These are phyloP conservation scores for Drosophila acutilabella DNA, from an alignment of 2,888 invertebrate genomes.

Conservation along the genomic window DNA sequence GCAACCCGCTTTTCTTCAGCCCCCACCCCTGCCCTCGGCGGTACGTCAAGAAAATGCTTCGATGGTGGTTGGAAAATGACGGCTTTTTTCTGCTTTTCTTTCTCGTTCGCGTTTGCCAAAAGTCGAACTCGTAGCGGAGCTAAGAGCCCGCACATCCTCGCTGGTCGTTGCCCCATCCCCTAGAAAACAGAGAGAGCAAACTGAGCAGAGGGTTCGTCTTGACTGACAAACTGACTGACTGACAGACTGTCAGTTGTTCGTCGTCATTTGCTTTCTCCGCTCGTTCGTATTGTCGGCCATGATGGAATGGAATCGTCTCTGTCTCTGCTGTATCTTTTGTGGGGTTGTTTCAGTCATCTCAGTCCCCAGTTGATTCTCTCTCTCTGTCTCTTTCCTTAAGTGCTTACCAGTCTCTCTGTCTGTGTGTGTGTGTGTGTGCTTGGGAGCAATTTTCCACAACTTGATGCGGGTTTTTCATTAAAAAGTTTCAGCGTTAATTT, in stretches of 20 bases:
- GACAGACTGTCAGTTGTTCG: conserved; percentile 27
- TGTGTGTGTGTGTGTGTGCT: conserved; percentile 8
- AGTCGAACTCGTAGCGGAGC: conserved; percentile 30
- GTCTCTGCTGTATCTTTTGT: conserved; percentile 27
- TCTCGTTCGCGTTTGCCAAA: conserved; percentile 25
- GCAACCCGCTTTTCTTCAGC: conserved; percentile 11
- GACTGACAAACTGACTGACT: conserved; percentile 29
- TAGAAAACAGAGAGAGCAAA: not conserved
- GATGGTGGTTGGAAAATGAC: conserved; percentile 58
- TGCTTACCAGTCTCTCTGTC: conserved; percentile 20
- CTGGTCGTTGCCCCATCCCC: conserved; percentile 39
- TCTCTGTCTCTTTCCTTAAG: conserved; percentile 53
- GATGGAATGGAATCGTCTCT: conserved; percentile 70
- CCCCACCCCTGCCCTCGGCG: conserved; percentile 1
- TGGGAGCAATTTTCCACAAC: conserved; percentile 54
- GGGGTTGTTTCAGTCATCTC: conserved; percentile 51
- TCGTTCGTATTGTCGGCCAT: conserved; percentile 64
- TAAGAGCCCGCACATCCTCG: conserved; percentile 40
- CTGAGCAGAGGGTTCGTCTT: conserved; percentile 46
- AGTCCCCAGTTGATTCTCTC: conserved; percentile 40
- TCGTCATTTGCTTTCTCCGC: conserved; percentile 24
- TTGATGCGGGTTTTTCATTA: conserved; percentile 79
- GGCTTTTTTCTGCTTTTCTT: conserved; percentile 20
- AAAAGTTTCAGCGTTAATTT: conserved; percentile 78
- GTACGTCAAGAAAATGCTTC: conserved; percentile 47